Base-by-base conservation (phyloP, 2,113 vertebrate species). In the Copsychus sechellarum region DNA sequence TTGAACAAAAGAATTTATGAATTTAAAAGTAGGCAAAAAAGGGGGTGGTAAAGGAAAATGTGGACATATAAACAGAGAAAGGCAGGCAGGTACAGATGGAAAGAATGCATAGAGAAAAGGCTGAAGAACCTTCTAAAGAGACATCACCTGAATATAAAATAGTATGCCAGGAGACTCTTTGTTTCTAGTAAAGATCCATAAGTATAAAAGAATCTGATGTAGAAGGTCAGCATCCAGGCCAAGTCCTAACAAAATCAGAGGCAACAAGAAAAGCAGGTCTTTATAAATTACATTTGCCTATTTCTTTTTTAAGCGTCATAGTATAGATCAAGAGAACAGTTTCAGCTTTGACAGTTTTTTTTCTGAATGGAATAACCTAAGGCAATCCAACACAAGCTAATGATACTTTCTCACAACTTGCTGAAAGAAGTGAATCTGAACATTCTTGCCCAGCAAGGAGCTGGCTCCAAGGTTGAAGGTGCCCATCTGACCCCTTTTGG, bases 141-240 rank as follows among this genome's bases (percentile, higher is more conserved):
- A 20, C 21, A 65, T 84, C 57, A 97, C 96, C 76, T 97, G 91
- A 96, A 50, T 73, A 93, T 86, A 51, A 97, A 70, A 57, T 76
- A 88, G 50, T 93, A 96, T 1, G 92, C 94, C 58, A 97, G 47
- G 73, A 92, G 78, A 69, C 79, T 92, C 81, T 93, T 93, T 26
- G 70, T 77, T 86, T 81, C 96, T 45, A 97, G 16, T 69, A 97
- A 47, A 14, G 48, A 94, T 79, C 81, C 89, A 5, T 93, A 97
- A 48, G 25, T 81, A 26, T 65, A 80, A 74, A 93, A 91, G 79
- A 96, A 92, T 90, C 81, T 92, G 91, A 96, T 82, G 33, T 95
- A 96, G 85, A 95, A 97, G 57, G 88, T 86, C 91, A 95, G 24
- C 81, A 84, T 93, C 88, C 95, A 97, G 89, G 88, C 93, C 66